phyloP scores from a whole-genome alignment of 2,113 vertebrate genomes.

The Furnarius figulus region DNA sequence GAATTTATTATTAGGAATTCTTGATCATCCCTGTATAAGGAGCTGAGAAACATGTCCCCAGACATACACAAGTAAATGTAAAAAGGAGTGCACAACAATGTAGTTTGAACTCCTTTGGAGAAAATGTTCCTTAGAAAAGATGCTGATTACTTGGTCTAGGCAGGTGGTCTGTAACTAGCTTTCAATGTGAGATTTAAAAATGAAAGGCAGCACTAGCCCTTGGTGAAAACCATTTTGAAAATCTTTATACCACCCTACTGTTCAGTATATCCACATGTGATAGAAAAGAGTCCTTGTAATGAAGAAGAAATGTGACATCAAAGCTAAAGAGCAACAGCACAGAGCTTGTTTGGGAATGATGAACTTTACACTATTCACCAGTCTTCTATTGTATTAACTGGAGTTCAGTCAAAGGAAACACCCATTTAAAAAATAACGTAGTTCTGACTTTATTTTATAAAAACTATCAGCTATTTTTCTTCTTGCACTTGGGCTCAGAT shows the following conservation, averaged over 20 bases:
- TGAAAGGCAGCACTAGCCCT: background rate
- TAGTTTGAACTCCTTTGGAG: background rate
- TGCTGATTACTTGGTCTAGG: conserved; percentile 17
- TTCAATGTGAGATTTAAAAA: conserved; percentile 3
- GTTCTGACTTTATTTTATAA: background rate
- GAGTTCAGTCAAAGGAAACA: background rate
- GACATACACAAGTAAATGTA: background rate
- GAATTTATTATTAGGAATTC: background rate
- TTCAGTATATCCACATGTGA: background rate
- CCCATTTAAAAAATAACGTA: background rate
- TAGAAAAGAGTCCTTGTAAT: background rate
- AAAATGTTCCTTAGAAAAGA: background rate
- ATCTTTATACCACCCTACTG: background rate
- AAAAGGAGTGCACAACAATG: background rate
- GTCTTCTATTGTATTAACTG: background rate
- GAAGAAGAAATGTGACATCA: conserved; percentile 26
- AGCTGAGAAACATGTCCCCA: background rate
- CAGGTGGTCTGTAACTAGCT: background rate
- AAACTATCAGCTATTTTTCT: conserved; percentile 13
- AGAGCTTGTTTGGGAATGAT: background rate
- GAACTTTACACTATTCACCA: background rate
- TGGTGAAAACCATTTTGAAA: background rate
- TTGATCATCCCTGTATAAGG: background rate
- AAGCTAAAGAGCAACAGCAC: conserved; percentile 11
- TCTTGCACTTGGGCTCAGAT: background rate